Conservation (phyloP, 2,797 vertebrate genomes). For the Staurois parvus region DNA sequence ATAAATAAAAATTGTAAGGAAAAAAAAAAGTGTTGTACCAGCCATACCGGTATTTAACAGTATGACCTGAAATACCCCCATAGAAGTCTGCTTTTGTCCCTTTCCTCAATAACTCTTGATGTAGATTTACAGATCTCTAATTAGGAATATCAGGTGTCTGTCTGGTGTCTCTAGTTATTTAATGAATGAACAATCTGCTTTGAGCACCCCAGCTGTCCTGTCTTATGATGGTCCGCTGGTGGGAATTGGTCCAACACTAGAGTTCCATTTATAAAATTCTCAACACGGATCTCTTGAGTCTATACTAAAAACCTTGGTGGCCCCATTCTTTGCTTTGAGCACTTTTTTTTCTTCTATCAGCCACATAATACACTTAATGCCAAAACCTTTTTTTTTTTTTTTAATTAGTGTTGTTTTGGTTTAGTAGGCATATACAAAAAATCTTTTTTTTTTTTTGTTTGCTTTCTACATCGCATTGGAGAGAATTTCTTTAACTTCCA, state of each 20-base stretch:
- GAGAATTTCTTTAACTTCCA: too few relatives aligned
- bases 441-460: too few relatives aligned
- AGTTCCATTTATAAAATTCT: background rate
- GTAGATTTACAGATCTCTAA: background rate
- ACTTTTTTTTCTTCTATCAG: too few relatives aligned
- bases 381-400: too few relatives aligned
- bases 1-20: background rate
- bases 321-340: too few relatives aligned
- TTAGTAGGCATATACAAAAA: too few relatives aligned
- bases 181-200: background rate
- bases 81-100: background rate
- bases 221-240: background rate
- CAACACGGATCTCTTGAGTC: too few relatives aligned
- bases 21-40: background rate
- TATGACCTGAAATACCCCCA: constrained; percentile 16
- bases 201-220: background rate
- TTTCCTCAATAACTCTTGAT: background rate
- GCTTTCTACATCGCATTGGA: too few relatives aligned
- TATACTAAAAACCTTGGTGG: too few relatives aligned
- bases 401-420: too few relatives aligned
- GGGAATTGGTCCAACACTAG: background rate
- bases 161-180: background rate
- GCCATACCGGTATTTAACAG: background rate
- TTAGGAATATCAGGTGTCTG: background rate
- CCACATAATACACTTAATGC: too few relatives aligned